A percentile compares a stretch with the other conserved stretches of the same genome.
Conservation (phyloP, 2,113 vertebrate genomes). For the Agapornis roseicollis region DNA sequence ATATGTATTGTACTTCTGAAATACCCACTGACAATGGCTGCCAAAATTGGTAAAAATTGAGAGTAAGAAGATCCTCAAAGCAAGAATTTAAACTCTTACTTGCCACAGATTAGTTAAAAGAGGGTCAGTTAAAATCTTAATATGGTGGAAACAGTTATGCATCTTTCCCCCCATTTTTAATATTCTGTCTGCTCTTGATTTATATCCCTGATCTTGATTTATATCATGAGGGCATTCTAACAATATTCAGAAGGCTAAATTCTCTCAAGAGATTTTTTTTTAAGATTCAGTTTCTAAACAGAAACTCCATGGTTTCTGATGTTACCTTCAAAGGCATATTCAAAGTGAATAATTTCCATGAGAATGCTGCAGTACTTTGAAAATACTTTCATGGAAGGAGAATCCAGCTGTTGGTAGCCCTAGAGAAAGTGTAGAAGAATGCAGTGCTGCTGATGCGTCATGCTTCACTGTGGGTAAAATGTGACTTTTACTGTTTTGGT, state of each 20-base stretch:
- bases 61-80: neutral
- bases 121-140: neutral
- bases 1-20: neutral
- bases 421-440: neutral
- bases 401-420: neutral
- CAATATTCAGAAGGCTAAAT: neutral
- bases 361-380: neutral
- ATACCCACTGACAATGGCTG: slow-evolving; percentile 1
- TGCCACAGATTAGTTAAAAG: neutral
- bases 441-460: neutral
- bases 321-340: neutral
- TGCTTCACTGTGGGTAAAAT: neutral
- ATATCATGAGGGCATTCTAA: too few species aligned
- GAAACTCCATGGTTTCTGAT: neutral
- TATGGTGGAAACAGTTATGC: neutral
- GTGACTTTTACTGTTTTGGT: accelerated
- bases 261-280: neutral
- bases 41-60: slow-evolving; percentile 1
- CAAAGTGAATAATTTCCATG: neutral
- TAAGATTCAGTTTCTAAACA: neutral
- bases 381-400: neutral
- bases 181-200: neutral
- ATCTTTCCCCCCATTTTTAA: accelerated
- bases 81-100: neutral
- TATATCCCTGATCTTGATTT: neutral